Evolutionary conservation across 2,113 vertebrate genomes (phyloP).

Genomic region (Acanthochromis polyacanthus): DNA sequence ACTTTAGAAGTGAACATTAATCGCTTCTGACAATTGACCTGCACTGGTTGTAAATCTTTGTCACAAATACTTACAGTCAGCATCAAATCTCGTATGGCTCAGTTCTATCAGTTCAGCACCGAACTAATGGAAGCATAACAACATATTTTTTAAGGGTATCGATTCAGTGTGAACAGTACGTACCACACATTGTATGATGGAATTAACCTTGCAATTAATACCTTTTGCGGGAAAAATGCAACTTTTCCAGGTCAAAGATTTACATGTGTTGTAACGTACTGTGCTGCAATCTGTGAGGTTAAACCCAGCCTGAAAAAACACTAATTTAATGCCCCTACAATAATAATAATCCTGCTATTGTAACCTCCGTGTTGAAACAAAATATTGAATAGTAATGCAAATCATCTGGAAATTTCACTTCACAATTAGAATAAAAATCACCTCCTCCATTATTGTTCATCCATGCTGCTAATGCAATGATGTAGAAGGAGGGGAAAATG

Average conservation of each 20-base stretch:
- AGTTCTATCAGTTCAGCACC: constrained; percentile 53
- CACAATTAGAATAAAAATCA: constrained; percentile 62
- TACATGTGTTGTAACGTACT: background rate
- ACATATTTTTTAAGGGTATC: constrained; percentile 15
- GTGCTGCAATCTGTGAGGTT: background rate
- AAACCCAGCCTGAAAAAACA: background rate
- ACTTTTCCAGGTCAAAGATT: background rate
- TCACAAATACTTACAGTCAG: constrained; percentile 84
- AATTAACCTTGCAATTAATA: constrained; percentile 22
- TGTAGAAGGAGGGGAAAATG: constrained; percentile 49
- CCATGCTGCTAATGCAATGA: constrained; percentile 63
- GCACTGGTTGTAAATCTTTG: constrained; percentile 88
- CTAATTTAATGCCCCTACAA: constrained; percentile 1
- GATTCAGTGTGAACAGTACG: background rate
- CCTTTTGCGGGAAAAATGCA: background rate
- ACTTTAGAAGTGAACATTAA: constrained; percentile 84
- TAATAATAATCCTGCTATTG: constrained; percentile 27
- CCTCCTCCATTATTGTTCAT: constrained; percentile 63
- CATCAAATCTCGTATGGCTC: constrained; percentile 76
- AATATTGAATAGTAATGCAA: constrained; percentile 38
- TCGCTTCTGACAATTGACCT: constrained; percentile 86
- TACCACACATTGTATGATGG: background rate
- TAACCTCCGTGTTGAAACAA: constrained; percentile 37
- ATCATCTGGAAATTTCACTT: constrained; percentile 68
- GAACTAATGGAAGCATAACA: constrained; percentile 11